Base-by-base conservation (phyloP, 2,888 invertebrate species). In the Helicoverpa assulta region DNA sequence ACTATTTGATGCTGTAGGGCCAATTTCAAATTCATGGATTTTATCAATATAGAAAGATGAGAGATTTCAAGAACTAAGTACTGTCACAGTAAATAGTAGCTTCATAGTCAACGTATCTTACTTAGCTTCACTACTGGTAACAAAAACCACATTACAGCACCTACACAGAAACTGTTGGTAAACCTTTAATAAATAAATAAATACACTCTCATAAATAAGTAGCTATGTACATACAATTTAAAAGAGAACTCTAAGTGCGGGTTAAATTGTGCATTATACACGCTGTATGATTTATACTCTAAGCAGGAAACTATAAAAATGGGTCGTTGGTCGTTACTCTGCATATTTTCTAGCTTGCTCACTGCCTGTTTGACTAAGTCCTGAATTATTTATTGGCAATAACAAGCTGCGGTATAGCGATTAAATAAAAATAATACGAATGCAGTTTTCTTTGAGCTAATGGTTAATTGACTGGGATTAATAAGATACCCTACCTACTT, bases 281-380 rank as follows among this genome's bases (percentile, higher is more conserved):
- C 53, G 61, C 56, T 57, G 62, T 59, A 51, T 63, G 52, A 81
- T 77, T 77, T 58, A 77, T 77, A 77, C 69, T 37, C 79, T 26
- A 56, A 53, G 40, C 33, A 57, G 59, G 58, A 67, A 72, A 72
- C 80, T 76, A 82, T 84, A 84, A 87, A 87, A 86, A 82, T 81
- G 73, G 78, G 80, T 76, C 74, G 82, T 69, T 69, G 78, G 78
- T 76, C 76, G 82, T 75, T 74, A 67, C 57, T 73, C 77, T 80
- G 75, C 81, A 80, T 85, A 80, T 83, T 79, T 81, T 71, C 81
- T 81, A 73, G 82, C 72, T 74, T 73, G 73, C 73, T 75, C 74
- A 64, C 73, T 68, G 77, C 71, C 76, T 66, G 63, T 79, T 75
- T 58, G 59, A 82, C 75, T 67, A 68, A 70, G 73, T 71, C 62